Evolutionary conservation across 2,113 vertebrate species (phyloP), one percentile per base, ranked within the genome.

Genomic region (Illadopsis cleaveri): DNA sequence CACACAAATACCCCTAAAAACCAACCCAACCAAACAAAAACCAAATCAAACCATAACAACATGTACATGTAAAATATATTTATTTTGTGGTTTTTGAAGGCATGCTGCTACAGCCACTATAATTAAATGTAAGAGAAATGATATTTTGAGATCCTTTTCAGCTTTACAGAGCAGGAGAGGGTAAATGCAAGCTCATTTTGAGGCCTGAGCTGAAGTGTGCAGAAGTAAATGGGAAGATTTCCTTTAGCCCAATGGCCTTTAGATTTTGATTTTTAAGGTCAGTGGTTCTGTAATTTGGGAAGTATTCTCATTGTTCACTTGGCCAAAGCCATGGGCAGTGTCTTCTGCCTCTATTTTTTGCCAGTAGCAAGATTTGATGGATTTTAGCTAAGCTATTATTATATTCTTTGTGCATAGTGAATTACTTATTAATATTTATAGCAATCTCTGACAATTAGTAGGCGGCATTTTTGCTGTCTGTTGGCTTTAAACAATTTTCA

Each of bases 1-100:
- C 2, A 30, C 1, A 37, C 3, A 40, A 60, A 54, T 9, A 0
- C 0, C 5, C 13, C 9, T 25, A 28, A 53, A 89, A 40, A 2
- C 21, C 38, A 58, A 50, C 19, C 2, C 12, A 37, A 15, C 9
- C 19, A 50, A 48, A 10, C 19, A 47, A 40, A 64, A 22, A 1
- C 2, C 19, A 73, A 44, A 58, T 57, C 37, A 37, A 60, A 33
- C 5, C 7, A 11, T 9, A 61, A 12, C 21, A 11, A 9, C 6
- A 3, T 20, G 19, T 12, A 23, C 6, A 3, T 18, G 3, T 47
- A 33, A 65, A 38, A 24, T 1, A 0, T 10, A 4, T 5, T 56
- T 44, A 11, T 24, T 61, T 24, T 54, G 35, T 2, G 6, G 11
- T 22, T 73, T 35, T 37, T 60, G n/a, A 25, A 60, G 24, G 30